Base-by-base conservation (phyloP, 2,113 vertebrate species). In the Epinephelus moara region DNA sequence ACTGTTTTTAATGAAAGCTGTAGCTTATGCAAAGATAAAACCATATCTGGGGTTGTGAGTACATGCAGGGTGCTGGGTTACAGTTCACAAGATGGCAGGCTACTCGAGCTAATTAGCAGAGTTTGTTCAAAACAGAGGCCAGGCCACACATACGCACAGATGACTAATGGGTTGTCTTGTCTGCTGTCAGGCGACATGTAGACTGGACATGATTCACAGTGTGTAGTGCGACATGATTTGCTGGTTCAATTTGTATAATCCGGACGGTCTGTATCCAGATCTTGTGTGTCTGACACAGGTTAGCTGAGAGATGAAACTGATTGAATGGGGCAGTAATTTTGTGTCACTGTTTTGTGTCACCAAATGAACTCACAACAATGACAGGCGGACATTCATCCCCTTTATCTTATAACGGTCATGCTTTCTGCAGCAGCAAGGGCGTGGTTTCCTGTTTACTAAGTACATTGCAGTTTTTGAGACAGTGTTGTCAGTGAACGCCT, bases 401-500 rank as follows among this genome's bases (percentile, higher is more conserved):
- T 18, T 66, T 25, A 15, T 60, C 25, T 49, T 19, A 3, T n/a
- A 25, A 37, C 33, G n/a, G 6, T 14, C n/a, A 42, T 1, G 42
- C 14, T 50, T 15, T 45, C 25, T 70, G 4, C 33, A 23, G 37
- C 25, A 33, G 49, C 4, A 2, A 68, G 71, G 59, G 75, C 71
- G 77, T 70, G 75, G 42, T 74, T 86, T 88, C 62, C 82, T 86
- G 37, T 75, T 47, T 15, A 1, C 3, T 12, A 27, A 21, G 11
- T 42, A 69, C 63, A 18, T 23, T 25, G 8, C 42, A 17, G 19
- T 21, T 57, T 66, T 50, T 2, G 4, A 23, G 4, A 9, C 5
- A 2, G 52, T 1, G 6, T 33, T 49, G 10, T 55, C 10, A 42
- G 23, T 2, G 8, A 23, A 45, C 80, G 33, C 49, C 27, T 23